Percentiles rank a stretch among this genome's conserved stretches.
Conservation (phyloP, 2,113 vertebrate species). For the Bos indicus region DNA sequence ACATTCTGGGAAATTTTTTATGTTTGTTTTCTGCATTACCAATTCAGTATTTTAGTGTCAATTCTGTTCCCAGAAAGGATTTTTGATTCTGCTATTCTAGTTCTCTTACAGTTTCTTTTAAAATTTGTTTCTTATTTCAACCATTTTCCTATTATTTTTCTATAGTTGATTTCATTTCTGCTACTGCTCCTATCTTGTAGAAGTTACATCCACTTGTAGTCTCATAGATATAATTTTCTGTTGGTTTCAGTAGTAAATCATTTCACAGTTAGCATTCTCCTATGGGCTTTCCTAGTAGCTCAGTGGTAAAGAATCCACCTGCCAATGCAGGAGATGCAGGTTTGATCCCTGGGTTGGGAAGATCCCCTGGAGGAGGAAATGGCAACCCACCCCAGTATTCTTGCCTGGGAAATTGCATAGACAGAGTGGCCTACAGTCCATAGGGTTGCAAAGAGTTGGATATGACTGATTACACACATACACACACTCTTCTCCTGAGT, state of each 20-base stretch:
- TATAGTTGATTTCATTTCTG: background rate
- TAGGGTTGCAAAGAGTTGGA: background rate
- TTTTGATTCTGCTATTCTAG: conserved; percentile 24
- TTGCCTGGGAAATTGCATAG: background rate
- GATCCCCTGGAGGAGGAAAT: background rate
- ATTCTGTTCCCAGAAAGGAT: background rate
- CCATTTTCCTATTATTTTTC: background rate
- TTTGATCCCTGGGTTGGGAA: background rate
- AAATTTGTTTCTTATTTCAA: background rate
- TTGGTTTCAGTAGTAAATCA: conserved; percentile 2
- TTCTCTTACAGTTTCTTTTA: background rate
- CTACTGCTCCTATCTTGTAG: background rate
- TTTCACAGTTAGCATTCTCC: background rate
- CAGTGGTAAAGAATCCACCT: background rate
- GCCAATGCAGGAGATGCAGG: background rate
- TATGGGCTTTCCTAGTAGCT: background rate
- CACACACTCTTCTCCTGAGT: background rate
- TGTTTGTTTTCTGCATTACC: background rate
- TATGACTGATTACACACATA: background rate
- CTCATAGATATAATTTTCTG: background rate
- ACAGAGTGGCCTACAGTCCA: background rate
- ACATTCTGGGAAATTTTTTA: background rate
- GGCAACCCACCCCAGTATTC: background rate
- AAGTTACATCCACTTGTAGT: background rate
- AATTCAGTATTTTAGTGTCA: background rate